phyloP scores from a whole-genome alignment of 2,888 invertebrate genomes.

The Corythucha ciliata region DNA sequence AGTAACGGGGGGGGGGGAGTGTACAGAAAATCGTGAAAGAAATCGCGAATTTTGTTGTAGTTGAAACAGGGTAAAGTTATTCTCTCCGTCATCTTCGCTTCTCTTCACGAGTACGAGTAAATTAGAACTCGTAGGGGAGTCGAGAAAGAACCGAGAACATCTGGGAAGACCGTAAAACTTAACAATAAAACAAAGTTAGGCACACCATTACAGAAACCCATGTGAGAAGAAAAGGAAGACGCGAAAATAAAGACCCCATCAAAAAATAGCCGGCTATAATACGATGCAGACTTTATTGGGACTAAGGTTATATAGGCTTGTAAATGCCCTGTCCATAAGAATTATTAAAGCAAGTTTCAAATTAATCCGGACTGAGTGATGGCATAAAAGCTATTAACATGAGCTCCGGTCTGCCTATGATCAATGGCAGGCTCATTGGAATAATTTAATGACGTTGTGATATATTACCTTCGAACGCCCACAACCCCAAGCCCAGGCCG shows the following conservation, averaged over 20 bases:
- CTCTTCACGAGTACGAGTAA: slow-evolving; percentile 17
- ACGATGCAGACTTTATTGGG: slow-evolving; percentile 29
- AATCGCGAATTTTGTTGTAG: background rate
- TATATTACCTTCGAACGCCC: slow-evolving; percentile 32
- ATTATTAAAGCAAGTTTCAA: slow-evolving; percentile 35
- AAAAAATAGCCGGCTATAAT: slow-evolving; percentile 23
- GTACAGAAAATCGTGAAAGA: background rate
- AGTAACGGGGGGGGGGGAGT: background rate
- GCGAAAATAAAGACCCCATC: slow-evolving; percentile 24
- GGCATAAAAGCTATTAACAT: slow-evolving; percentile 35
- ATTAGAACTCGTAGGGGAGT: slow-evolving; percentile 20
- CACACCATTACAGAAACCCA: slow-evolving; percentile 23
- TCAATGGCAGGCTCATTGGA: slow-evolving; percentile 33
- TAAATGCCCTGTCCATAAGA: slow-evolving; percentile 35
- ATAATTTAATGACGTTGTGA: slow-evolving; percentile 35
- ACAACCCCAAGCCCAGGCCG: slow-evolving; percentile 26
- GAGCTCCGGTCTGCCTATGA: slow-evolving; percentile 29
- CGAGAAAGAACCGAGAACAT: slow-evolving; percentile 26
- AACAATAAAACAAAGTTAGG: slow-evolving; percentile 29
- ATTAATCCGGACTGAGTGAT: slow-evolving; percentile 35
- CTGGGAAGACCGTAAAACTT: slow-evolving; percentile 28
- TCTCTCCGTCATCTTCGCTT: slow-evolving; percentile 3
- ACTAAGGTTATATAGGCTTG: slow-evolving; percentile 30
- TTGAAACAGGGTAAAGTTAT: background rate
- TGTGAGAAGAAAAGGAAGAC: slow-evolving; percentile 6